Evolutionary conservation across 1,140 invertebrate genomes (phyloP).

Genomic region (Geopemphigus sp.): DNA sequence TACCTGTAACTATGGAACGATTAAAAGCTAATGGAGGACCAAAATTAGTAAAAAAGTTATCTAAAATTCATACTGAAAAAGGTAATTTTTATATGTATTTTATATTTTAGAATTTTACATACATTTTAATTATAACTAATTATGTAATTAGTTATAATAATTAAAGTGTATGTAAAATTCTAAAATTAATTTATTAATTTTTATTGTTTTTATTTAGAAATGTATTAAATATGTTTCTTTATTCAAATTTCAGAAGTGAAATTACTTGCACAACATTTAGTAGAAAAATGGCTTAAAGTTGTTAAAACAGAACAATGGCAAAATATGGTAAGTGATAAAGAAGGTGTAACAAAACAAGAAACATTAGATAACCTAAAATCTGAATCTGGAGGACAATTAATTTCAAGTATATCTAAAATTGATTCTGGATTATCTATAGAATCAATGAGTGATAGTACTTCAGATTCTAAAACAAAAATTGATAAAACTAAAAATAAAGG

Average conservation of each 20-base stretch:
- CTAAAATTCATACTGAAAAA: conserved; percentile 62
- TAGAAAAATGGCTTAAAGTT: conserved; percentile 40
- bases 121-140: no score
- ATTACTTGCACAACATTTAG: conserved; percentile 27
- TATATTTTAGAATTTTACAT: no score
- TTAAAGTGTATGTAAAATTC: no score
- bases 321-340: conserved; percentile 45
- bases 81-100: not conserved
- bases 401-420: not conserved
- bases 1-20: conserved; percentile 84
- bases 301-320: conserved; percentile 44
- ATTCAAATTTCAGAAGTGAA: conserved; percentile 27
- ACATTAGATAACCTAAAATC: not conserved
- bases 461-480: conserved; percentile 3
- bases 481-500: conserved; percentile 18
- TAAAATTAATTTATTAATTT: no score
- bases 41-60: conserved; percentile 84
- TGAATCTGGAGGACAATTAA: conserved; percentile 14
- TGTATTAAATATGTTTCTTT: not conserved
- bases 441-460: not conserved
- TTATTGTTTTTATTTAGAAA: no score
- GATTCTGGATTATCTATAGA: conserved; percentile 29
- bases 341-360: conserved; percentile 22
- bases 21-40: conserved; percentile 88
- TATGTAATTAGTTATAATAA: no score